These are phyloP conservation scores for Mechanitis mazaeus DNA, from an alignment of 2,888 invertebrate genomes.

Conservation along the genomic window DNA sequence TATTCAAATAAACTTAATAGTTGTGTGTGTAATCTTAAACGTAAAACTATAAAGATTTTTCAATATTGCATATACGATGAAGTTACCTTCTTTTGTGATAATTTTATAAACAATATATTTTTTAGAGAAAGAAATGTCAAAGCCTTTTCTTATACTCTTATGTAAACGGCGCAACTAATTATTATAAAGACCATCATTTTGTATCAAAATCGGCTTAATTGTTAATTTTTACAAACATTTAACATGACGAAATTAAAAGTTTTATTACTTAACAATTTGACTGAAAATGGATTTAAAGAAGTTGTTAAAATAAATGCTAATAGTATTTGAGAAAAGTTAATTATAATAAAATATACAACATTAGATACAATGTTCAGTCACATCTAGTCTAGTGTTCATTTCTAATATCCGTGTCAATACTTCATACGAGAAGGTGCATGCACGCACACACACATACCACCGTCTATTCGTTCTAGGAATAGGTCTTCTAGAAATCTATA, in stretches of 20 bases:
- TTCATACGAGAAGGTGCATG: conserved; percentile 63
- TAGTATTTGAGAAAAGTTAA: background rate
- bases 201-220: too few species aligned
- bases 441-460: conserved; percentile 49
- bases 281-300: too few species aligned
- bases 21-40: background rate
- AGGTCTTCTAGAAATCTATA: conserved; percentile 48
- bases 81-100: conserved; percentile 6
- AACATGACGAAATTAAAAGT: too few species aligned
- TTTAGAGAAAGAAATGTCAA: too few species aligned
- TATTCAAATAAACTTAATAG: too few species aligned
- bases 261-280: too few species aligned
- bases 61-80: background rate
- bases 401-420: conserved; percentile 50
- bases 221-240: too few species aligned
- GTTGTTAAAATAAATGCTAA: too few species aligned
- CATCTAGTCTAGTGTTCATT: conserved; percentile 54
- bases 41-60: background rate
- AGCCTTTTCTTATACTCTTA: too few species aligned
- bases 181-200: too few species aligned
- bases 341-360: background rate
- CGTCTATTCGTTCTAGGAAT: conserved; percentile 65
- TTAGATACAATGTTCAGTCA: conserved; percentile 17
- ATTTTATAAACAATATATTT: background rate
- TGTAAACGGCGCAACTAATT: too few species aligned